A percentile compares a stretch with the other conserved stretches of the same genome.
These are phyloP conservation scores for Okapia johnstoni DNA, from an alignment of 2,113 vertebrate genomes.

Conservation along the genomic window DNA sequence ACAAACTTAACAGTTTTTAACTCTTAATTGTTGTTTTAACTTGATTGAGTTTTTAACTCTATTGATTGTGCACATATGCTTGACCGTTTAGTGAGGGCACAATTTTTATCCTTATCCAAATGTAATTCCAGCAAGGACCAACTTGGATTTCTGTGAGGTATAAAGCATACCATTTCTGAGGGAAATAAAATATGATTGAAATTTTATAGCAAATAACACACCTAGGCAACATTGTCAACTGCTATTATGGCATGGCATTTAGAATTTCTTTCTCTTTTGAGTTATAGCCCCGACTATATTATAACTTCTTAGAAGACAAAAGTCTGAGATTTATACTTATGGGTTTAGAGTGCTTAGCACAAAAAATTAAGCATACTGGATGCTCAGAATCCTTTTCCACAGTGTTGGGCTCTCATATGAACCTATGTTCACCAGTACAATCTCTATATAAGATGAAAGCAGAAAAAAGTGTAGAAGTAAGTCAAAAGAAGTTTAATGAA, in stretches of 20 bases:
- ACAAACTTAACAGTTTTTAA: not conserved
- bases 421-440: not conserved
- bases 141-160: not conserved
- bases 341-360: not conserved
- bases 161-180: not conserved
- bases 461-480: not conserved
- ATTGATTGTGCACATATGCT: not conserved
- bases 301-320: not conserved
- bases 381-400: not conserved
- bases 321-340: not conserved
- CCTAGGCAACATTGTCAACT: not conserved
- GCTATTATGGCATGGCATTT: not conserved
- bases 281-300: not conserved
- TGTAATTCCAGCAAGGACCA: not conserved
- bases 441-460: not conserved
- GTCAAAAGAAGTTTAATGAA: not conserved
- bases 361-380: not conserved
- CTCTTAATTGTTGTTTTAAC: not conserved
- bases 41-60: not conserved
- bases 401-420: not conserved
- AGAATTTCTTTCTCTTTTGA: not conserved
- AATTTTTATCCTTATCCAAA: not conserved
- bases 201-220: not conserved
- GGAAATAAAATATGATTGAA: not conserved
- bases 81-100: not conserved